Base-by-base conservation (phyloP, 2,797 vertebrate species). In the Threskiornis aethiopicus region DNA sequence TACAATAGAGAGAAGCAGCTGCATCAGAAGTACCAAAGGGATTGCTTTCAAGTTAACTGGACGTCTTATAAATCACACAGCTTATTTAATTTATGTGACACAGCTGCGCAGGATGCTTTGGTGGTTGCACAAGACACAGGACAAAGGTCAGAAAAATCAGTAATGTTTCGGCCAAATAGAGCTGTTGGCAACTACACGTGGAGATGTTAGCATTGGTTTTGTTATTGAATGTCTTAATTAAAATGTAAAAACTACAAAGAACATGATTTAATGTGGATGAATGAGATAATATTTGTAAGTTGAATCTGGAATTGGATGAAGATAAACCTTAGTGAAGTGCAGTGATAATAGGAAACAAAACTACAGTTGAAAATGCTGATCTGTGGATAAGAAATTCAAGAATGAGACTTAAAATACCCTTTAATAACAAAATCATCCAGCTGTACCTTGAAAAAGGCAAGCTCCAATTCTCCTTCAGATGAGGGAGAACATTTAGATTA, bases 41-140 rank as follows among this genome's bases (percentile, higher is more conserved):
- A 95, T 97, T 97, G 94, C 93, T 97, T 96, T 97, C 93, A 95
- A 92, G 95, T 95, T 96, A 97, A 82, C 90, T 91, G 91, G 64
- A 94, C 95, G 93, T 93, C 91, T 86, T 97, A 94, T 95, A 96
- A 97, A 97, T 97, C 97, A 97, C 94, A 90, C 61, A 81, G 95
- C 83, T 94, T 96, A 96, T 96, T 96, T 97, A 97, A 97, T 97
- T 97, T 97, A 96, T 94, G 95, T 96, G 90, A 94, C 90, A 92
- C 96, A 95, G 95, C 96, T 97, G 96, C 5, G 83, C 88, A 90
- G 91, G 91, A 90, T 90, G 87, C 89, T 92, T 90, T 94, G 89
- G 89, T 86, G 54, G 89, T 96, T 96, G 87, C 95, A 95, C 89
- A 96, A 96, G 96, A 94, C 93, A 90, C 39, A 54, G 85, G 84